A percentile compares a stretch with the other conserved stretches of the same genome.
Conservation (phyloP, 2,888 invertebrate genomes). For the Epinotia brunnichana region DNA sequence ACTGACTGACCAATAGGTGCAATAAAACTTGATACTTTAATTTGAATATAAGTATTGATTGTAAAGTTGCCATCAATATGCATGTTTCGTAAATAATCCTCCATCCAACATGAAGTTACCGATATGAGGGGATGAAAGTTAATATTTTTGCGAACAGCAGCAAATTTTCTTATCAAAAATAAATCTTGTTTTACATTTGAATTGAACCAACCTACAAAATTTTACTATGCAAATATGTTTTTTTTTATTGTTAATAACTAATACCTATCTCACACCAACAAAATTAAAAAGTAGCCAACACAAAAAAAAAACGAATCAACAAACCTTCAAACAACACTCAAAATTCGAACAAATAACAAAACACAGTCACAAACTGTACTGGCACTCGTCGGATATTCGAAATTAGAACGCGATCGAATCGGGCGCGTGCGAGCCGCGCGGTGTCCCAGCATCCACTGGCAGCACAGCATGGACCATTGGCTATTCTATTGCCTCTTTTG, state of each 20-base stretch:
- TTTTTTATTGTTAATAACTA: not conserved
- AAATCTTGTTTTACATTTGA: no score
- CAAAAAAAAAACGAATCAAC: not conserved
- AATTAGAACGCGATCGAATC: constrained; percentile 12
- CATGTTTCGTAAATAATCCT: no score
- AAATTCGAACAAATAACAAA: constrained; percentile 18
- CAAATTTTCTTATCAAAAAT: no score
- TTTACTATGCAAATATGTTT: not conserved
- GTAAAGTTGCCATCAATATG: no score
- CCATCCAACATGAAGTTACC: no score
- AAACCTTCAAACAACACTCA: constrained; percentile 20
- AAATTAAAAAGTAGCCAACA: not conserved
- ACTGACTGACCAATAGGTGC: no score
- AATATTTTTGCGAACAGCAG: not conserved
- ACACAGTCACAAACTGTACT: constrained; percentile 24
- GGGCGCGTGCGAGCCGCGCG: constrained; percentile 21
- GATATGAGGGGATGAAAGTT: not conserved
- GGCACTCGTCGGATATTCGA: constrained; percentile 13
- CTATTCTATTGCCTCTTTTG: not conserved
- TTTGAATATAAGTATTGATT: no score
- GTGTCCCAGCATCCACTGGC: constrained; percentile 25
- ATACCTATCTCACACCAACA: not conserved
- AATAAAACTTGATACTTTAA: no score
- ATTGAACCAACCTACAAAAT: not conserved
- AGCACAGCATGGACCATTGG: constrained; percentile 16